Base-by-base conservation (phyloP, 2,113 vertebrate species). In the Carassius auratus region DNA sequence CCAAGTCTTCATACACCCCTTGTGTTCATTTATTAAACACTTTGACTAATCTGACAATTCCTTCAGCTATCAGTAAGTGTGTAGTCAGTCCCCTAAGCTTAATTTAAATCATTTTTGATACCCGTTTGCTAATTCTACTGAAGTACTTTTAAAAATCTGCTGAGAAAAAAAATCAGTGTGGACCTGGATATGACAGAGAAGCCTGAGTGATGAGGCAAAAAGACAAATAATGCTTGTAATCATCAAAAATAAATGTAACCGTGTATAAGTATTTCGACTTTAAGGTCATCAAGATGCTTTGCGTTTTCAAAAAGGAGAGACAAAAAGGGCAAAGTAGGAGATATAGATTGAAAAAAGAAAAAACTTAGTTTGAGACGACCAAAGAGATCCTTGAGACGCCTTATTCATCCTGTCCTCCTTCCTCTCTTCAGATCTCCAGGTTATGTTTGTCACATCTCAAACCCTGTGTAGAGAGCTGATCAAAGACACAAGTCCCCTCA, bases 401-500 rank as follows among this genome's bases (percentile, higher is more conserved):
- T 79, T 59, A 23, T 79, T n/a, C 76, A 79, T 62, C 76, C 57
- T 62, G 57, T 42, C n/a, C 36, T 79, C 13, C 76, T 79, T 79
- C 76, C 76, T 62, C 19, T 59, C 19, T n/a, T 79, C 76, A 79
- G 76, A 79, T 62, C 55, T 79, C 5, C 57, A 62, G 55, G 57
- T 42, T 79, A n/a, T 79, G 76, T 62, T 61, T 79, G 57, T 45
- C 76, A 62, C 55, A 79, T 62, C 3, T 79, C 62, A 79, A n/a
- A 61, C 55, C 76, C 36, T 36, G 55, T 61, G 33, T 61, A 78
- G 55, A 62, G 33, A 15, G 76, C 13, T 42, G 76, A 79, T 62
- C 76, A 79, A 79, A 79, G 57, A 79, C 76, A 23, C 21, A 4
- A 61, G 55, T 36, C 55, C 36, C 55, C 33, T 15, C 76, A 8